Conservation (phyloP, 1,140 invertebrate species). For the Philotrypesis tridentata region DNA sequence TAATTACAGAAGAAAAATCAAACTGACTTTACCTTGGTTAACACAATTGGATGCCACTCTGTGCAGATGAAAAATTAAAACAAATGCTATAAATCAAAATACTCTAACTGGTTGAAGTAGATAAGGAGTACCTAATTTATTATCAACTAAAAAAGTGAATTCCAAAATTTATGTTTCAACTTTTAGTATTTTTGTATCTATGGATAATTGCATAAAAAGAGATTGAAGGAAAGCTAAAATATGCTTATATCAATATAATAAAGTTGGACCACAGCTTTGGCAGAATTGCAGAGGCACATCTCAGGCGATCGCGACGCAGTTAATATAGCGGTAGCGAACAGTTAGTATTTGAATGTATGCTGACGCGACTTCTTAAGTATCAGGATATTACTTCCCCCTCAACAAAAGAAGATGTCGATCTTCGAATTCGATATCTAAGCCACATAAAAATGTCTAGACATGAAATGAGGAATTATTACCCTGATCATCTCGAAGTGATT, state of each 20-base stretch:
- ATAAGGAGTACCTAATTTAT: background rate
- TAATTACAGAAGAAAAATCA: conserved; percentile 94
- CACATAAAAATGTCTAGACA: too few species aligned
- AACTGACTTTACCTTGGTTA: conserved; percentile 88
- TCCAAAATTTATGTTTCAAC: conserved; percentile 24
- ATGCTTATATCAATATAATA: background rate
- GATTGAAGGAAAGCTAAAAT: background rate
- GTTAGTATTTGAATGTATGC: too few species aligned
- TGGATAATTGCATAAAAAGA: background rate
- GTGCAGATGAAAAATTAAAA: conserved; percentile 76
- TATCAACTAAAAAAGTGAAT: conserved; percentile 8
- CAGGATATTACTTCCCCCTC: too few species aligned
- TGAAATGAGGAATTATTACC: too few species aligned
- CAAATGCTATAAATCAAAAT: background rate
- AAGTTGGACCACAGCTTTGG: too few species aligned
- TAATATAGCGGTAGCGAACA: too few species aligned
- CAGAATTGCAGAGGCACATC: too few species aligned
- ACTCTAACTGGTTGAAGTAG: background rate
- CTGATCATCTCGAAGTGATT: too few species aligned
- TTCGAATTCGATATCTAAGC: too few species aligned
- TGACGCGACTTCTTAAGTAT: too few species aligned
- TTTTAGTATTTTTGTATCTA: conserved; percentile 30
- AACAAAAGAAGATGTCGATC: too few species aligned
- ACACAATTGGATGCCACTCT: conserved; percentile 96
- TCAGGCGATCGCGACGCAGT: too few species aligned